Conservation (phyloP, 2,113 vertebrate species). For the Ammospiza nelsoni region DNA sequence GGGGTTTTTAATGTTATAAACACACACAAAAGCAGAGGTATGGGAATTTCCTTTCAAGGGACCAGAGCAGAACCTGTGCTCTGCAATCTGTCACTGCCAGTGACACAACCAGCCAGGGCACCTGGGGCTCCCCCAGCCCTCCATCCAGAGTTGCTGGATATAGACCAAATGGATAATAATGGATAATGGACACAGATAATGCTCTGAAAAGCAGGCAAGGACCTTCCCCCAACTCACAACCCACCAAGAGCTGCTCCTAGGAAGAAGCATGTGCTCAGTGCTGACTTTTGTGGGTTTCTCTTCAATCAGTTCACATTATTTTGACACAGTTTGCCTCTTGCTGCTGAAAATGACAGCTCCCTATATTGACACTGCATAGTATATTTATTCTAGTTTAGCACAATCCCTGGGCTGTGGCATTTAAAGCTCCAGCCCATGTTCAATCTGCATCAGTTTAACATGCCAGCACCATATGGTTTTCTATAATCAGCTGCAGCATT, state of each 20-base stretch:
- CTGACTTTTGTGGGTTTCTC: neutral
- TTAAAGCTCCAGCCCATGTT: slow-evolving; percentile 22
- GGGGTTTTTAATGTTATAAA: neutral
- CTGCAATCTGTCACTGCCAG: neutral
- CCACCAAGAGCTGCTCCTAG: accelerated
- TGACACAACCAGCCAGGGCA: neutral
- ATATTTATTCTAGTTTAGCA: slow-evolving; percentile 47
- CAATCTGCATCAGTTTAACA: slow-evolving; percentile 56
- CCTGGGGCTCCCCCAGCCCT: neutral
- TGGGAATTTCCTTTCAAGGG: accelerated
- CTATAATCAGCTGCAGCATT: slow-evolving; percentile 59
- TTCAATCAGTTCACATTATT: neutral
- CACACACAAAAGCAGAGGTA: neutral
- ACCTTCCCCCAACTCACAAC: accelerated
- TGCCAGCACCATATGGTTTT: slow-evolving; percentile 55
- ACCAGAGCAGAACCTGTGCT: neutral
- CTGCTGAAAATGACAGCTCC: neutral
- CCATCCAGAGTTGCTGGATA: neutral
- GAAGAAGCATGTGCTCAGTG: neutral
- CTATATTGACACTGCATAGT: neutral
- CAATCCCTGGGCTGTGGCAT: neutral
- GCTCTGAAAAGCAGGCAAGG: neutral
- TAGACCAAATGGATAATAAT: neutral
- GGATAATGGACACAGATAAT: neutral
- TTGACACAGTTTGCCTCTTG: slow-evolving; percentile 13